A percentile compares a stretch with the other conserved stretches of the same genome.
Evolutionary conservation across 2,888 invertebrate genomes (phyloP).

Genomic region (Yponomeuta malinellus): DNA sequence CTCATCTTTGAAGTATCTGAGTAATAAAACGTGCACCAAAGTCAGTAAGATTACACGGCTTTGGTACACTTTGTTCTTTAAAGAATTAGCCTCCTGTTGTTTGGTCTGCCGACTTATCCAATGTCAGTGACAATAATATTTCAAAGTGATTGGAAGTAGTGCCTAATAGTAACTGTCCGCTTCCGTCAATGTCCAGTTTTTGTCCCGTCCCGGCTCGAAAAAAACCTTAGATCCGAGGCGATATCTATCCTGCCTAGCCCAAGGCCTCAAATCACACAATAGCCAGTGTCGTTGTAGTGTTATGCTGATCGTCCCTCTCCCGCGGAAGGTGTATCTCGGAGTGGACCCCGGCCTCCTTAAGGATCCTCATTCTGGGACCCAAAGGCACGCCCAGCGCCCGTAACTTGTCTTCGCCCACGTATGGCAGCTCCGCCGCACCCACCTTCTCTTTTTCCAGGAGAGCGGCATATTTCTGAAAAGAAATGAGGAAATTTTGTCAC

Average conservation of each 20-base stretch:
- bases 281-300: conserved; percentile 79
- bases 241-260: neutral
- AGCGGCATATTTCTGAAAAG: conserved; percentile 87
- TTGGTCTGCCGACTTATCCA: no score
- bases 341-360: conserved; percentile 86
- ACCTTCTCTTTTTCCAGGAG: conserved; percentile 90
- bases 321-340: conserved; percentile 67
- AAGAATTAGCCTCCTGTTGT: no score
- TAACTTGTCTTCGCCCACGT: conserved; percentile 90
- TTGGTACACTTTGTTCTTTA: no score
- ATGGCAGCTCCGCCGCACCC: conserved; percentile 93
- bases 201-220: no score
- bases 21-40: no score
- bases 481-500: conserved; percentile 19
- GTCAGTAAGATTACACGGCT: no score
- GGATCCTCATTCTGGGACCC: conserved; percentile 89
- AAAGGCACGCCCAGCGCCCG: conserved; percentile 93
- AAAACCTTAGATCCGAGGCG: no score
- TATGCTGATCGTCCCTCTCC: conserved; percentile 57
- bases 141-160: no score
- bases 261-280: conserved; percentile 61
- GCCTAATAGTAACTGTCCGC: no score
- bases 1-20: no score
- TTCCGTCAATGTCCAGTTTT: no score
- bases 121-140: no score